Base-by-base conservation (phyloP, 2,888 invertebrate genomes). In the Ctenicera cuprea region DNA sequence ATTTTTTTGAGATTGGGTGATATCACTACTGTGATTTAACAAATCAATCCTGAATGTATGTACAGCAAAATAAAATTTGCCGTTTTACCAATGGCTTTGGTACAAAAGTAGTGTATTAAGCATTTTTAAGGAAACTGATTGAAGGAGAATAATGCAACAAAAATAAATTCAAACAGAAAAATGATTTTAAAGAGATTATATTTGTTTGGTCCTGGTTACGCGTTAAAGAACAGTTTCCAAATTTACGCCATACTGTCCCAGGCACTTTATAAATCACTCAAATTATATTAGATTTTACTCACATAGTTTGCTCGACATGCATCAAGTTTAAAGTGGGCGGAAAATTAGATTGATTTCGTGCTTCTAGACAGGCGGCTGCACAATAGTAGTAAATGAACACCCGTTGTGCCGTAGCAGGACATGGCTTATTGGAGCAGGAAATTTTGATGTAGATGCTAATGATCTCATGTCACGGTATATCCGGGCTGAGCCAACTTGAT, bases 371-470 rank as follows among this genome's bases (percentile, higher is more conserved):
- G 66, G 38, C 62, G 64, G 64, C 64, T 64, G 52, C 48, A 71
- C 48, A 64, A 71, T 71, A 64, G 64, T 64, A 59, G 71, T 62
- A 75, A 76, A 76, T 75, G 75, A 78, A 63, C 75, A 69, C 77
- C 77, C 75, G 76, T 76, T 74, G 78, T 71, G 77, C 75, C 73
- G 74, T 74, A 83, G 85, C 86, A 86, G 86, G 86, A 86, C 86
- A 85, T 85, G 81, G 84, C 83, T 84, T 82, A 83, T 85, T 86
- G 84, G 76, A 78, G 83, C 86, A 86, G 86, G 86, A 86, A 86
- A 85, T 85, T 85, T 85, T 83, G 83, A 83, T 83, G 84, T 83
- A 79, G 81, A 82, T 82, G 83, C 81, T 85, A 85, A 85, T 85
- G 82, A 84, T 84, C 83, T 82, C 84, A 84, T 84, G 84, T 84